Conservation (phyloP, 2,888 invertebrate genomes). For the Pecten maximus region DNA sequence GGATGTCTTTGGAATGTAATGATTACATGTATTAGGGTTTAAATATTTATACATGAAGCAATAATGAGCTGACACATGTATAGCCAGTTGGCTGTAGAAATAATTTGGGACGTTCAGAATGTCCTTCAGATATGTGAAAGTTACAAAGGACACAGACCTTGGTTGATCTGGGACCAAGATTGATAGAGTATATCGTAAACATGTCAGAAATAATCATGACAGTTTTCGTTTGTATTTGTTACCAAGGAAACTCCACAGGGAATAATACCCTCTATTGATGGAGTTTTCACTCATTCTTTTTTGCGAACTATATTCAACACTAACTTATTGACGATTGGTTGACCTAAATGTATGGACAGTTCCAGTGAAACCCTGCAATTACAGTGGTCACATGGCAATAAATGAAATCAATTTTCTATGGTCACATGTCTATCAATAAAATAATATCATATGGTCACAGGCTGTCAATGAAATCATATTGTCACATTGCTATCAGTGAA, state of each 20-base stretch:
- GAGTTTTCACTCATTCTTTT: neutral
- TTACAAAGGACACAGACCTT: neutral
- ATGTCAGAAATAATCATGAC: neutral
- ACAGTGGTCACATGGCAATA: neutral
- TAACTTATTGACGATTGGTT: neutral
- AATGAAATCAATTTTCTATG: neutral
- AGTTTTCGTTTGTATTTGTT: neutral
- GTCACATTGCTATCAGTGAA: no score
- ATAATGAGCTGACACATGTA: neutral
- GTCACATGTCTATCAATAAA: no score
- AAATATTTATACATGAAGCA: neutral
- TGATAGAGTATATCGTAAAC: neutral
- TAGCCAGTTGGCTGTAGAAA: neutral
- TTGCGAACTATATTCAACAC: neutral
- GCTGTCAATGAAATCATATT: no score
- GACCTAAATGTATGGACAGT: no score
- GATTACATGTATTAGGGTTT: neutral
- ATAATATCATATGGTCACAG: no score
- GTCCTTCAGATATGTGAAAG: neutral
- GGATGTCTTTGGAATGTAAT: neutral
- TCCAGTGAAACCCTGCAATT: no score
- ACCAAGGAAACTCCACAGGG: neutral
- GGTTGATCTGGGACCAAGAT: neutral
- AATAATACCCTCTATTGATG: neutral
- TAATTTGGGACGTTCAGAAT: neutral